These are phyloP conservation scores for Nemapogon koenigi DNA, from an alignment of 2,888 invertebrate genomes.

Conservation along the genomic window DNA sequence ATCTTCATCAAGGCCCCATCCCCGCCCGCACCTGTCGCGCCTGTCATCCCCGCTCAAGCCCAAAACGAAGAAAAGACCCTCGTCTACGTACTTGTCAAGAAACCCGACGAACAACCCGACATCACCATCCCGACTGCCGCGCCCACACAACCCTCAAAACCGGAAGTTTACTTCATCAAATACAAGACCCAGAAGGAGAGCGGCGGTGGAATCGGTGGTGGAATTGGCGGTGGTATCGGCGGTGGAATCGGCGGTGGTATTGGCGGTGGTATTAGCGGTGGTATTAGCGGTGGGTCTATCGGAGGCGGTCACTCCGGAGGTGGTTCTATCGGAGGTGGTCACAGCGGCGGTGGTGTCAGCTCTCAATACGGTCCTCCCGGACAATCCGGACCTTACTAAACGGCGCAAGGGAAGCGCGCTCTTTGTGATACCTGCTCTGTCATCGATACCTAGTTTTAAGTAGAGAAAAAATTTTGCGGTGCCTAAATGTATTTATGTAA, in stretches of 20 bases:
- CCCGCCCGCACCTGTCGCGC: slow-evolving; percentile 76
- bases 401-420: slow-evolving; percentile 28
- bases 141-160: slow-evolving; percentile 80
- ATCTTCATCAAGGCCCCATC: slow-evolving; percentile 87
- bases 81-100: slow-evolving; percentile 84
- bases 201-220: slow-evolving; percentile 27
- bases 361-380: slow-evolving; percentile 49
- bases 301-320: slow-evolving; percentile 28
- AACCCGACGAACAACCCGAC: slow-evolving; percentile 82
- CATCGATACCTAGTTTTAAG: slow-evolving; percentile 54
- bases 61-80: slow-evolving; percentile 82
- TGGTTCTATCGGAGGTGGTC: slow-evolving; percentile 21
- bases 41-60: slow-evolving; percentile 74
- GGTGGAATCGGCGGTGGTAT: slow-evolving; percentile 24
- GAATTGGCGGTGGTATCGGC: slow-evolving; percentile 24
- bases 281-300: slow-evolving; percentile 23
- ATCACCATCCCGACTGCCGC: slow-evolving; percentile 76
- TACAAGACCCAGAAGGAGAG: slow-evolving; percentile 76
- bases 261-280: slow-evolving; percentile 17
- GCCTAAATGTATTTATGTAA: slow-evolving; percentile 67
- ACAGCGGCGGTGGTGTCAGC: slow-evolving; percentile 31
- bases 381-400: slow-evolving; percentile 72
- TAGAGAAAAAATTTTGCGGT: slow-evolving; percentile 65
- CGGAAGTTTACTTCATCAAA: slow-evolving; percentile 85
- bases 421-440: slow-evolving; percentile 60